Conservation (phyloP, 1,140 invertebrate species). For the Drosophila miranda region DNA sequence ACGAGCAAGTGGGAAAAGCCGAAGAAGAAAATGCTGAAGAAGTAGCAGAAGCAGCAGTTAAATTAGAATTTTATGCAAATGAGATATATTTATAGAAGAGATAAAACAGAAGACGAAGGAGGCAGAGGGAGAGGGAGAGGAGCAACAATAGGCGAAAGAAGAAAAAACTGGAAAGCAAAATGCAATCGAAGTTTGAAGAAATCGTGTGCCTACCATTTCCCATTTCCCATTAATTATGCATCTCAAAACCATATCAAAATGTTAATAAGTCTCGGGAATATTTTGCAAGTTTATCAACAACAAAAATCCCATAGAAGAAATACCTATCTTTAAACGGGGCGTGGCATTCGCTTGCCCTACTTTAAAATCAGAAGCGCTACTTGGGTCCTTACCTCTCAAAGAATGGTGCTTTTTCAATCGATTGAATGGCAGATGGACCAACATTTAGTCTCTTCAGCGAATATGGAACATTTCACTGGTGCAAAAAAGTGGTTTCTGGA, state of each 20-base stretch:
- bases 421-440: too few relatives aligned
- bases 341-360: too few relatives aligned
- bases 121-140: background rate
- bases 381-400: too few relatives aligned
- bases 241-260: background rate
- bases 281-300: too few relatives aligned
- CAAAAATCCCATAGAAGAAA: too few relatives aligned
- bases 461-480: too few relatives aligned
- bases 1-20: conserved; percentile 4
- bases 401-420: too few relatives aligned
- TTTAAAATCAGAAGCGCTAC: too few relatives aligned
- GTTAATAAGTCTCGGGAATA: background rate
- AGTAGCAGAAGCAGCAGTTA: conserved; percentile 52
- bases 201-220: conserved; percentile 12
- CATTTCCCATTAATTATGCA: conserved; percentile 20
- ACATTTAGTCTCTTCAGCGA: too few relatives aligned
- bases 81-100: conserved; percentile 65
- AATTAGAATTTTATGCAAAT: conserved; percentile 81
- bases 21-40: conserved; percentile 35
- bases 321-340: too few relatives aligned
- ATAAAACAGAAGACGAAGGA: conserved; percentile 31
- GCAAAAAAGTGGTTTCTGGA: too few relatives aligned
- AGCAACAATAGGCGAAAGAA: conserved; percentile 3
- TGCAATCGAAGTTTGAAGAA: conserved; percentile 26
- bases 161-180: conserved; percentile 13